Evolutionary conservation across 2,113 vertebrate genomes (phyloP).

Genomic region (Polypterus bichir): DNA sequence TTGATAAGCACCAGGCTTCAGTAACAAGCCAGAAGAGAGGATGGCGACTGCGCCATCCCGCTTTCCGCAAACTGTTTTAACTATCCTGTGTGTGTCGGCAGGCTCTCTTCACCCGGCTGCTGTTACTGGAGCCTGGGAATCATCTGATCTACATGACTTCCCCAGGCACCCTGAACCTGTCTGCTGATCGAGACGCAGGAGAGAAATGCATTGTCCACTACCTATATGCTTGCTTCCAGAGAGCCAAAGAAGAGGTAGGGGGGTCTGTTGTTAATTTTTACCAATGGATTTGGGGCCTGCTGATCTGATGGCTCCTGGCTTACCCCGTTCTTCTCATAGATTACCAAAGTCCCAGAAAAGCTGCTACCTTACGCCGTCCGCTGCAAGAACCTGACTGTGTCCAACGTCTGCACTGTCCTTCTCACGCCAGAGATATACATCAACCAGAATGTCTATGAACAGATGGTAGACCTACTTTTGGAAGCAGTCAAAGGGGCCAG

Average conservation of each 20-base stretch:
- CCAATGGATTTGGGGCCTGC: neutral
- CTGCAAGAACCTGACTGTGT: conserved; percentile 78
- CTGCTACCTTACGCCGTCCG: conserved; percentile 75
- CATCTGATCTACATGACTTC: conserved; percentile 88
- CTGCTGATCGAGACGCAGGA: conserved; percentile 85
- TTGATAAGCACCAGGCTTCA: neutral
- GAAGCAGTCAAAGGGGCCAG: conserved; percentile 66
- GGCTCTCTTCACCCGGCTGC: conserved; percentile 82
- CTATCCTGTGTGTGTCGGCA: conserved; percentile 24
- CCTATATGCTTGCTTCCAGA: conserved; percentile 81
- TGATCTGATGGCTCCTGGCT: neutral
- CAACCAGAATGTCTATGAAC: conserved; percentile 78
- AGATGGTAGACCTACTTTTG: conserved; percentile 84
- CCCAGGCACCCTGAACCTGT: conserved; percentile 65
- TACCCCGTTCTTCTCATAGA: conserved; percentile 38
- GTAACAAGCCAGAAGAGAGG: neutral
- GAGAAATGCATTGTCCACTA: conserved; percentile 78
- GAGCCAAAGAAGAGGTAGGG: conserved; percentile 83
- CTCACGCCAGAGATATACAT: conserved; percentile 92
- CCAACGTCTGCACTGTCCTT: conserved; percentile 74
- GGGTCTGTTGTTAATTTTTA: neutral
- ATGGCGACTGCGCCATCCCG: no score
- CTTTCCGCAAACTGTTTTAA: no score
- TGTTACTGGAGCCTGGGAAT: conserved; percentile 79
- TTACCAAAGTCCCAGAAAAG: conserved; percentile 93